Evolutionary conservation across 2,888 invertebrate genomes (phyloP).

Genomic region (Calameuta idolon): DNA sequence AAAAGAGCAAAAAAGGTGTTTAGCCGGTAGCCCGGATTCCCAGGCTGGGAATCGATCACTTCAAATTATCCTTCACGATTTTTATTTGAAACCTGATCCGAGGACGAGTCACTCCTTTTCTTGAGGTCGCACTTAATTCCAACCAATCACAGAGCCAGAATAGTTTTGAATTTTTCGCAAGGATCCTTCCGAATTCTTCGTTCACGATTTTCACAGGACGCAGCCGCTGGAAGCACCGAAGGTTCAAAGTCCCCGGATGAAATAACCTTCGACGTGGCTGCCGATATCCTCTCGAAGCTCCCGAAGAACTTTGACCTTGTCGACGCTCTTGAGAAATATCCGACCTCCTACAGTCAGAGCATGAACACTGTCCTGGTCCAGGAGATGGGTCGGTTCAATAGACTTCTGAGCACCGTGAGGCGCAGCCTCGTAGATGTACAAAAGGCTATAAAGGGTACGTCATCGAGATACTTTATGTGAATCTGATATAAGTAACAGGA

Average conservation of each 20-base stretch:
- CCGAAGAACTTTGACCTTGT: constrained; percentile 80
- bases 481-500: neutral
- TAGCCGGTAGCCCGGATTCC: neutral
- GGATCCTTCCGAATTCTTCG: neutral
- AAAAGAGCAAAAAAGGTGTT: neutral
- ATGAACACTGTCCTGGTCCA: constrained; percentile 94
- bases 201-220: constrained; percentile 69
- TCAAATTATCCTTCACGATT: neutral
- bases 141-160: neutral
- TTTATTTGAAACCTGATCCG: neutral
- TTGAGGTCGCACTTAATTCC: neutral
- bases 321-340: constrained; percentile 76
- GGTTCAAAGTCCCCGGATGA: constrained; percentile 82
- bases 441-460: constrained; percentile 87
- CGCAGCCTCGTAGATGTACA: constrained; percentile 83
- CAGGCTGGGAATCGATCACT: neutral
- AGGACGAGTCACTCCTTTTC: neutral
- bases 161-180: neutral
- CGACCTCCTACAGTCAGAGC: constrained; percentile 84
- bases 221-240: constrained; percentile 71
- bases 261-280: constrained; percentile 82
- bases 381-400: constrained; percentile 85
- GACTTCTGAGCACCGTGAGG: constrained; percentile 79
- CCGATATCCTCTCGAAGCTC: constrained; percentile 82
- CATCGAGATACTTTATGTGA: neutral